phyloP scores from a whole-genome alignment of 2,797 vertebrate species.

The Neosilurus hyrtlii region DNA sequence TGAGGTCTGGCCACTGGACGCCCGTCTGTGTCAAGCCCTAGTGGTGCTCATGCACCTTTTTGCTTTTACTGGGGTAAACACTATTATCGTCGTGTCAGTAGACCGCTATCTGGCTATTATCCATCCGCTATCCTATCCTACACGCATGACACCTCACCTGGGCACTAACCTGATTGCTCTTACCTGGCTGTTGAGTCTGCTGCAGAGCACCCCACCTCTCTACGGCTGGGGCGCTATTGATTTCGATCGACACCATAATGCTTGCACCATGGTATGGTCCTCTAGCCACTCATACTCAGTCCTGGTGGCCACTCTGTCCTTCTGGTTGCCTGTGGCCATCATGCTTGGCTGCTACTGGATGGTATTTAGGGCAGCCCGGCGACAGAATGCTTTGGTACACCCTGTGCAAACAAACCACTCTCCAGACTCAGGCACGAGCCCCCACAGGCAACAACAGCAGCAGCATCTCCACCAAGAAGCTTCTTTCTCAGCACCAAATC shows the following conservation, averaged over 20 bases:
- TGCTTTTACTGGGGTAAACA: slow-evolving; percentile 85
- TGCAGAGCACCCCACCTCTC: slow-evolving; percentile 85
- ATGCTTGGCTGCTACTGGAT: slow-evolving; percentile 88
- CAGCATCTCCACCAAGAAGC: slow-evolving; percentile 60
- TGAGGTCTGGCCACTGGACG: slow-evolving; percentile 81
- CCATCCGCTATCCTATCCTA: slow-evolving; percentile 85
- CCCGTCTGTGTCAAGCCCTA: slow-evolving; percentile 79
- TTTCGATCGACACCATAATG: slow-evolving; percentile 77
- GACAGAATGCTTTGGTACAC: slow-evolving; percentile 86
- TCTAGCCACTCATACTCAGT: slow-evolving; percentile 81
- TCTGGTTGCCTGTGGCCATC: slow-evolving; percentile 80
- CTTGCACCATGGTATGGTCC: slow-evolving; percentile 85
- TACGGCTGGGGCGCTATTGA: slow-evolving; percentile 84
- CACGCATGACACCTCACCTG: slow-evolving; percentile 82
- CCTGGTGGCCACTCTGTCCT: slow-evolving; percentile 78
- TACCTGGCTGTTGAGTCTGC: slow-evolving; percentile 81
- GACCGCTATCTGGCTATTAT: slow-evolving; percentile 89
- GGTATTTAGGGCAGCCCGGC: slow-evolving; percentile 83
- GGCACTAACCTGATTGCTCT: slow-evolving; percentile 81
- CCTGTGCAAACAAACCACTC: slow-evolving; percentile 73
- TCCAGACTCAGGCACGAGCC: slow-evolving; percentile 63
- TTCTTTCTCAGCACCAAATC: slow-evolving; percentile 63
- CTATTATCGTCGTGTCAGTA: slow-evolving; percentile 85
- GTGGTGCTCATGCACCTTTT: slow-evolving; percentile 90
- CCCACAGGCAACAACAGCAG: slow-evolving; percentile 52